phyloP scores from a whole-genome alignment of 2,888 invertebrate species.

The Aspidiotus destructor region DNA sequence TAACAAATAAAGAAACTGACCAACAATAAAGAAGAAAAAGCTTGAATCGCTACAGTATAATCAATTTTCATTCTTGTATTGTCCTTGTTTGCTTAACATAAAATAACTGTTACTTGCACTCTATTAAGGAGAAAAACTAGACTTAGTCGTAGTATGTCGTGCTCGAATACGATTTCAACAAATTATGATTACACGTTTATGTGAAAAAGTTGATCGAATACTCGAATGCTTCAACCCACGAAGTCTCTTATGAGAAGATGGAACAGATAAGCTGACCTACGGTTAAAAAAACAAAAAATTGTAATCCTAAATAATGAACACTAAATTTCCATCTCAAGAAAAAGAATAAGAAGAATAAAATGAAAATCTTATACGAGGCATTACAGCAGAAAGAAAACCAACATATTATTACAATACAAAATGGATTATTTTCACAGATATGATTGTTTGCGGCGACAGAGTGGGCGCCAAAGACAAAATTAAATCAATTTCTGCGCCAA shows the following conservation, averaged over 20 bases:
- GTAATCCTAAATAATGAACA: neutral
- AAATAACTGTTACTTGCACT: too few species aligned
- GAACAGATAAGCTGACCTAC: neutral
- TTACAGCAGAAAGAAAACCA: neutral
- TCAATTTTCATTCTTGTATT: too few species aligned
- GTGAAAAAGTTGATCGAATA: neutral
- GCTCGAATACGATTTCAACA: too few species aligned
- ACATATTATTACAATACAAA: neutral
- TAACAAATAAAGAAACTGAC: too few species aligned
- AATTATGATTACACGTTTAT: neutral
- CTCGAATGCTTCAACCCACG: neutral
- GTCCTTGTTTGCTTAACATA: too few species aligned
- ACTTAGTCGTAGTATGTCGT: too few species aligned
- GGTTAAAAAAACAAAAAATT: neutral
- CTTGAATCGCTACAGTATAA: too few species aligned
- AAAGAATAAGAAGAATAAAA: neutral
- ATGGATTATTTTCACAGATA: neutral
- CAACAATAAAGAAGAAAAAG: too few species aligned
- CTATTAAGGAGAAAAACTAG: too few species aligned
- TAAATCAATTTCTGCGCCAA: neutral
- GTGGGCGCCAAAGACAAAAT: neutral
- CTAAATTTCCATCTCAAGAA: neutral
- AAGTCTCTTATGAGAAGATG: neutral
- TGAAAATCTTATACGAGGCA: slow-evolving; percentile 1
- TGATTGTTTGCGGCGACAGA: neutral